Evolutionary conservation across 2,888 invertebrate genomes (phyloP).

Genomic region (Polietes domitor): DNA sequence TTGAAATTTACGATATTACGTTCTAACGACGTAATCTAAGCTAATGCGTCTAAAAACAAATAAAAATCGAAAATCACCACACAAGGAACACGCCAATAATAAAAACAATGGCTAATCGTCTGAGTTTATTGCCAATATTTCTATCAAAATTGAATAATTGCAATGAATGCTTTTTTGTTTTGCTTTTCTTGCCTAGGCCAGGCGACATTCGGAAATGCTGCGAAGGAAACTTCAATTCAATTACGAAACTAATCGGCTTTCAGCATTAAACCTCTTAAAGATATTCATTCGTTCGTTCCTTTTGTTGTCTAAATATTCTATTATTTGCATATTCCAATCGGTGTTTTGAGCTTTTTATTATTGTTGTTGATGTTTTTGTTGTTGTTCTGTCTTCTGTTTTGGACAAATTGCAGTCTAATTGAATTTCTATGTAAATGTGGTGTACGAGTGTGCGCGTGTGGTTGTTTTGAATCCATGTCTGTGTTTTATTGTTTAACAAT

Average conservation of each 20-base stretch:
- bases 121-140: slow-evolving; percentile 18
- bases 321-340: slow-evolving; percentile 8
- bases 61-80: not conserved
- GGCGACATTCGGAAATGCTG: no score
- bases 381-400: not conserved
- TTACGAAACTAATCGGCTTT: slow-evolving; percentile 31
- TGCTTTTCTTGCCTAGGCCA: no score
- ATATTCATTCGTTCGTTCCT: not conserved
- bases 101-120: not conserved
- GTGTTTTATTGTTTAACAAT: slow-evolving; percentile 31
- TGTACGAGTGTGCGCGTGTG: slow-evolving; percentile 5
- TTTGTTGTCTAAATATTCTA: slow-evolving; percentile 2
- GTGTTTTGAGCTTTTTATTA: not conserved
- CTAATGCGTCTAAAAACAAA: not conserved
- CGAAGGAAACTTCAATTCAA: slow-evolving; percentile 7
- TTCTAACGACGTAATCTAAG: not conserved
- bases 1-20: no score
- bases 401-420: slow-evolving; percentile 44
- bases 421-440: slow-evolving; percentile 40
- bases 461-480: no score
- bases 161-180: not conserved
- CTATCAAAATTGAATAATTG: slow-evolving; percentile 10
- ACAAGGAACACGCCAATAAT: not conserved
- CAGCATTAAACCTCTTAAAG: not conserved
- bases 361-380: not conserved